Conservation (phyloP, 2,113 vertebrate genomes). For the Caranx melampygus region DNA sequence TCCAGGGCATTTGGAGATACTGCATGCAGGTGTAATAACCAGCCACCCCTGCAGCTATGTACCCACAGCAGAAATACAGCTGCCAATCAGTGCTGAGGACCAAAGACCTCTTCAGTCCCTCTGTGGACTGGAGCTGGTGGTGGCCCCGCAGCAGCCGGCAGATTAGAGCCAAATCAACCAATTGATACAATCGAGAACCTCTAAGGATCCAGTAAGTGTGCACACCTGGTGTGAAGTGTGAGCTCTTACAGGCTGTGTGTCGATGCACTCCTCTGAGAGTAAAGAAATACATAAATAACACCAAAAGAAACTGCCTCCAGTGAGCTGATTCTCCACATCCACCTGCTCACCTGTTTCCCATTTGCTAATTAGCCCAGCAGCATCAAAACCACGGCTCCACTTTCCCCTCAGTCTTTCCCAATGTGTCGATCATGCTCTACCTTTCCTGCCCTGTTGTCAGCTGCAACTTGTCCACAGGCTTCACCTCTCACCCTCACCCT, state of each 20-base stretch:
- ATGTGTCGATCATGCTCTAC: not conserved
- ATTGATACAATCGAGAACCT: slow-evolving; percentile 5
- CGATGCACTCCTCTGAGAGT: not conserved
- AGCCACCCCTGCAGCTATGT: not conserved
- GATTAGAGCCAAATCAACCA: not conserved
- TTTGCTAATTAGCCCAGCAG: not conserved
- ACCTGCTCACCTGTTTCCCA: not conserved
- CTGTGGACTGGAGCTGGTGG: not conserved
- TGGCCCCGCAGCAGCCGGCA: not conserved
- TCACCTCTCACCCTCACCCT: too few species aligned
- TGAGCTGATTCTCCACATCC: too few species aligned
- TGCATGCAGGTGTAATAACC: not conserved
- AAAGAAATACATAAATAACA: too few species aligned
- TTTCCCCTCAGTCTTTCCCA: not conserved
- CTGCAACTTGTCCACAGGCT: too few species aligned
- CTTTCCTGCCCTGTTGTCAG: too few species aligned
- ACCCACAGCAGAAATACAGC: not conserved
- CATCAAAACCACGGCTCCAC: too few species aligned
- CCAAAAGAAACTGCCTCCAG: too few species aligned
- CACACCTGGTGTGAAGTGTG: not conserved
- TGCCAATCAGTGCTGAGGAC: not conserved
- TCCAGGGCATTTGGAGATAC: not conserved
- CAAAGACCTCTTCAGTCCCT: not conserved
- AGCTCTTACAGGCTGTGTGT: not conserved
- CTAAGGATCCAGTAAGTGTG: not conserved